These are phyloP conservation scores for Callithrix jacchus DNA, from an alignment of 2,113 vertebrate genomes.

Conservation along the genomic window DNA sequence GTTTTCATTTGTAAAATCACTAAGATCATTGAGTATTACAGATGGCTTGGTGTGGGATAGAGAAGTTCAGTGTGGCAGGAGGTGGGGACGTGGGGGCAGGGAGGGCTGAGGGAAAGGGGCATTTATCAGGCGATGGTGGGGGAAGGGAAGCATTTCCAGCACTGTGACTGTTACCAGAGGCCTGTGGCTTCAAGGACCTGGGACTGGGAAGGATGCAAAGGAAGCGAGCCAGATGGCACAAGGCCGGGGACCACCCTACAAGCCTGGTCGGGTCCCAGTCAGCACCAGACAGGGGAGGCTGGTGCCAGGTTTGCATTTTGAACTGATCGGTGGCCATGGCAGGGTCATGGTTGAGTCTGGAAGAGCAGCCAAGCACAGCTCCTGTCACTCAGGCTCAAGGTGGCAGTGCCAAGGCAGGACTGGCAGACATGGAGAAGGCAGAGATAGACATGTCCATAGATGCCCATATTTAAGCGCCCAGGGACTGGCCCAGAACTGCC, in stretches of 20 bases:
- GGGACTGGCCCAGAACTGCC: background rate
- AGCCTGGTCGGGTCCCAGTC: background rate
- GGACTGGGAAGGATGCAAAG: rapidly evolving
- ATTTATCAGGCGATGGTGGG: rapidly evolving
- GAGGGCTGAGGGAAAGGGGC: too few relatives aligned
- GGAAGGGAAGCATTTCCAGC: too few relatives aligned
- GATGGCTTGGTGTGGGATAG: slow-evolving; percentile 12
- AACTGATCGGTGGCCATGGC: rapidly evolving
- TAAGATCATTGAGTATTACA: slow-evolving; percentile 56
- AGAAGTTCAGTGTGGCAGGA: background rate
- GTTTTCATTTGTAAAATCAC: background rate
- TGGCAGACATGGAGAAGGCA: background rate
- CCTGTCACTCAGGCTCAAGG: background rate
- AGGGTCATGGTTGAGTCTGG: background rate
- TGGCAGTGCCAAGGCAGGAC: background rate
- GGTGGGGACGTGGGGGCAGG: rapidly evolving
- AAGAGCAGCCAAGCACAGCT: background rate
- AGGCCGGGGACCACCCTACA: too few relatives aligned
- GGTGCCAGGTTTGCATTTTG: background rate
- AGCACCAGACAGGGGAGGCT: background rate
- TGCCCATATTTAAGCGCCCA: rapidly evolving
- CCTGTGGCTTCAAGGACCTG: background rate
- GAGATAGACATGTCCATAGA: rapidly evolving
- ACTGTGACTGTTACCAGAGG: background rate
- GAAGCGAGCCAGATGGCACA: rapidly evolving